Conservation (phyloP, 2,797 vertebrate genomes). For the Serranus cabrilla region DNA sequence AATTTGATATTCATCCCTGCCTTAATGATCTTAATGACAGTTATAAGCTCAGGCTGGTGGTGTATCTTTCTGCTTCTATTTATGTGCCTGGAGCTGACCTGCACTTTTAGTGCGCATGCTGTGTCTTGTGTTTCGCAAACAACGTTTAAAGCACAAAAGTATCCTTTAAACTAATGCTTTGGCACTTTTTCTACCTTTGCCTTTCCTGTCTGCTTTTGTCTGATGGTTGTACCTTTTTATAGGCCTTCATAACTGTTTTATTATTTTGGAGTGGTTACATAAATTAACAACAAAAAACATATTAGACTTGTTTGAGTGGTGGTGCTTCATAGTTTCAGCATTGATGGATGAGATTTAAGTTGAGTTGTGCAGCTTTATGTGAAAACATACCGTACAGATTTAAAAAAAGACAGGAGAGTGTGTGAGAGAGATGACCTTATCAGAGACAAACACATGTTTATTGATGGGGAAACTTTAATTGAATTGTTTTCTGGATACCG, state of each 20-base stretch:
- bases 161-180: neutral
- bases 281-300: neutral
- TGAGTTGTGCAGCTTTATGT: neutral
- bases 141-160: neutral
- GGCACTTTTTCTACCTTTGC: neutral
- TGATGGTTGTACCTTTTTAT: neutral
- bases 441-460: constrained; percentile 63
- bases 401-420: neutral
- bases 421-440: constrained; percentile 56
- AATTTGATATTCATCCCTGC: neutral
- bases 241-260: neutral
- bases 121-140: neutral
- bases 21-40: neutral
- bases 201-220: neutral
- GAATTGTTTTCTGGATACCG: constrained; percentile 44
- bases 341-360: neutral
- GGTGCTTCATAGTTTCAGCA: neutral
- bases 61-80: neutral
- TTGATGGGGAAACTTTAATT: constrained; percentile 54
- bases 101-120: neutral
- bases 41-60: neutral
- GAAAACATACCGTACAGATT: neutral
- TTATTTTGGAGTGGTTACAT: neutral
- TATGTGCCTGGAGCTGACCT: neutral
- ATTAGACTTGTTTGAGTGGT: neutral